Percentiles rank a stretch among this genome's conserved stretches.
Conservation (phyloP, 2,888 invertebrate species). For the Brachyptera putata region DNA sequence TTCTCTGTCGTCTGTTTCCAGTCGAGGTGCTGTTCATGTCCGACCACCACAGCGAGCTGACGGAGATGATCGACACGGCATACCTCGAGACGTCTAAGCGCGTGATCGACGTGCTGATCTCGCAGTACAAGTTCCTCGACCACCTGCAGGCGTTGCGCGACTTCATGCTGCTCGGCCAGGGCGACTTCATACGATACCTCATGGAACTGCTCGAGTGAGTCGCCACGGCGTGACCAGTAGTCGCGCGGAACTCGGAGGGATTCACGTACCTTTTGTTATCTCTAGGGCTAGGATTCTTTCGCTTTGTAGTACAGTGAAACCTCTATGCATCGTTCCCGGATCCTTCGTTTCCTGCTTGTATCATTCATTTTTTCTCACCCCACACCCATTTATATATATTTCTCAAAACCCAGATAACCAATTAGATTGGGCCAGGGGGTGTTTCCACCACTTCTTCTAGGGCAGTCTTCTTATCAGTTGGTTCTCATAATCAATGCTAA, state of each 20-base stretch:
- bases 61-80: constrained; percentile 75
- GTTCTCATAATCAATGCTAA: too few species aligned
- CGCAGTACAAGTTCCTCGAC: constrained; percentile 83
- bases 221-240: background rate
- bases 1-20: constrained; percentile 40
- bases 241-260: background rate
- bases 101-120: constrained; percentile 78
- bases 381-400: too few species aligned
- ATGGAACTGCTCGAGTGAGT: constrained; percentile 87
- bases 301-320: too few species aligned
- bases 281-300: too few species aligned
- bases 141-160: constrained; percentile 87
- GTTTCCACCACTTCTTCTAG: too few species aligned
- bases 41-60: constrained; percentile 69
- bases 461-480: too few species aligned
- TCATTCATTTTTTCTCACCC: too few species aligned
- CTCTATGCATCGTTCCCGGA: too few species aligned
- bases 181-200: constrained; percentile 91
- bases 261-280: too few species aligned
- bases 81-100: constrained; percentile 83
- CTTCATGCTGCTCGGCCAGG: constrained; percentile 90
- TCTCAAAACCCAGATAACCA: too few species aligned
- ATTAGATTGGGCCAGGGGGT: too few species aligned
- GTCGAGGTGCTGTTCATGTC: constrained; percentile 62
- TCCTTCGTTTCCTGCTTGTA: too few species aligned